Base-by-base conservation (phyloP, 2,113 vertebrate genomes). In the Lophura nycthemera region DNA sequence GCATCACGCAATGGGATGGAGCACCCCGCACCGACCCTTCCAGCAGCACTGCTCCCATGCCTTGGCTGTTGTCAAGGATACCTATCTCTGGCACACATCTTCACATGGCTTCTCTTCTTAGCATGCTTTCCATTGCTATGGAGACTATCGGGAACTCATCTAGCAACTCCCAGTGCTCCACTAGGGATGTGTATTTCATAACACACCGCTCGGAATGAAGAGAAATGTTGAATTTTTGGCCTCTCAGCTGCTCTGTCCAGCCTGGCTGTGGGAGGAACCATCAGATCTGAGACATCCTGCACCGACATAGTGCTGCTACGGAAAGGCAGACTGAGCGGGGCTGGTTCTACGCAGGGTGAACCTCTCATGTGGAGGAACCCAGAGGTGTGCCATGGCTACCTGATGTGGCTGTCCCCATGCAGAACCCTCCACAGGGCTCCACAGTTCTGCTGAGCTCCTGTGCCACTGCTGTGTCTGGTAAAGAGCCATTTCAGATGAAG, bases 91-190 rank as follows among this genome's bases (percentile, higher is more conserved):
- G 94, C 90, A 95, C 75, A 52, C 32, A 92, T 94, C 90, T 92
- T 95, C 83, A 92, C 67, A 76, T 81, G 89, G 65, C 79, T 96
- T 91, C 88, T 95, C 87, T 32, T 93, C 93, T 84, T 91, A 88
- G 84, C 78, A 61, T 67, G 90, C 83, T 89, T 95, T 18, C 85
- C 75, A 97, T 97, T 94, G 89, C 96, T 91, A 97, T 95, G 96
- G 96, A 95, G 94, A 97, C 94, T 90, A 93, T 94, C 96, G 89
- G 88, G 86, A 93, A 95, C 86, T 92, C 95, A 90, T 94, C 83
- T 95, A 95, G 91, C 73, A 94, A 38, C 88, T 95, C 93, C 76
- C 74, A 60, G 50, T 66, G 89, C 81, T 65, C 93, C 72, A 80
- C 8, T 4, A 91, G 83, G 89, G 95, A 83, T 47, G 63, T 10